Conservation (phyloP, 2,888 invertebrate genomes). For the Acanthoscelides obtectus region DNA sequence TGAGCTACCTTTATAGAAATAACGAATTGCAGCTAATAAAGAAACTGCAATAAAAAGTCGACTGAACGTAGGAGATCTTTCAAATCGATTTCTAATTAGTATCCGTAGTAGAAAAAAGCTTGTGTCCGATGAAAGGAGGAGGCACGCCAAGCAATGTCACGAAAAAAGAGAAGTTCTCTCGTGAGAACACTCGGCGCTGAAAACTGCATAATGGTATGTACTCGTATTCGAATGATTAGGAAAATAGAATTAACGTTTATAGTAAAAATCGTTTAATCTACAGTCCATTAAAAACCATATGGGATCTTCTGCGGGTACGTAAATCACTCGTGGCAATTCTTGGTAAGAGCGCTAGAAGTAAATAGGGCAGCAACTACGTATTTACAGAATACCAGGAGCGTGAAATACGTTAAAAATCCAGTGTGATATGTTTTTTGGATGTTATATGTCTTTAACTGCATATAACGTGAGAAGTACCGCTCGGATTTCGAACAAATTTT, state of each 20-base stretch:
- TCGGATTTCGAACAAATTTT: too few relatives aligned
- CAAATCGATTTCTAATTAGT: not conserved
- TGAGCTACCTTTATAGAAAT: not conserved
- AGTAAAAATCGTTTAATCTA: not conserved
- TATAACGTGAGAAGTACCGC: too few relatives aligned
- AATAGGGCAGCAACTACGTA: not conserved
- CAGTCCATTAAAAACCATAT: not conserved
- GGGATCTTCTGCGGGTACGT: not conserved
- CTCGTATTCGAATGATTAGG: not conserved
- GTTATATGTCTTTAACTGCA: too few relatives aligned
- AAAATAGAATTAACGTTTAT: not conserved
- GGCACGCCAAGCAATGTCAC: not conserved
- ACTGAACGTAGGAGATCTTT: not conserved
- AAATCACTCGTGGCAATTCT: not conserved
- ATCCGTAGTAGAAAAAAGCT: not conserved
- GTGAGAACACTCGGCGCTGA: not conserved
- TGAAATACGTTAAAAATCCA: not conserved
- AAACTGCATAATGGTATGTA: not conserved
- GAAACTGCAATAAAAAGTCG: not conserved
- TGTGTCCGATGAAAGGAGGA: not conserved
- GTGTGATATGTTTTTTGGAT: too few relatives aligned
- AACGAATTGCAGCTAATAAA: not conserved
- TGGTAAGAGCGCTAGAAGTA: not conserved
- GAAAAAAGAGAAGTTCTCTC: not conserved
- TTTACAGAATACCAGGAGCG: not conserved